phyloP scores from a whole-genome alignment of 2,113 vertebrate species.

The Proteles cristata region DNA sequence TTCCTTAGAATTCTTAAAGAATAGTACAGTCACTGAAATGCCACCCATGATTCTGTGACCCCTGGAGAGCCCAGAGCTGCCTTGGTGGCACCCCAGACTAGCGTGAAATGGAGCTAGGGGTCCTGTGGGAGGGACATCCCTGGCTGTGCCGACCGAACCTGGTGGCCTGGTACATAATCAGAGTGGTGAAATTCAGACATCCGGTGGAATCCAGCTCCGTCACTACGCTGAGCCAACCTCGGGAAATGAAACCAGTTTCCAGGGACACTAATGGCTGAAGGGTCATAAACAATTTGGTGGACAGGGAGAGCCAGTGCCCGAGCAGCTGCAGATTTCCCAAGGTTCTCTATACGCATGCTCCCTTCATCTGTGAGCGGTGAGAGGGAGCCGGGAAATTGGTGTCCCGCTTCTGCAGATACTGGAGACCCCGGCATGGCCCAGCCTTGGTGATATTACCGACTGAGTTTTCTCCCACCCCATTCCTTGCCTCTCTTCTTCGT shows the following conservation, averaged over 20 bases:
- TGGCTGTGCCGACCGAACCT: neutral
- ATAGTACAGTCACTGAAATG: neutral
- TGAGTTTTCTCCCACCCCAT: neutral
- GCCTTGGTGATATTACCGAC: neutral
- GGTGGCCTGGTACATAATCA: neutral
- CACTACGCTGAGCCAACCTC: neutral
- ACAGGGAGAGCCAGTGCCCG: neutral
- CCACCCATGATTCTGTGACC: neutral
- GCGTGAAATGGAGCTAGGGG: neutral
- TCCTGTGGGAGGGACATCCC: neutral
- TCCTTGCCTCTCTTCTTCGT: neutral
- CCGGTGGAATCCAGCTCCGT: neutral
- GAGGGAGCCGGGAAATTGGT: neutral
- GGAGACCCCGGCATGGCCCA: neutral
- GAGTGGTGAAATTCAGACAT: neutral
- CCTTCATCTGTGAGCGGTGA: neutral
- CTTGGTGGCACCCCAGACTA: neutral
- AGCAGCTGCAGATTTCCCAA: neutral
- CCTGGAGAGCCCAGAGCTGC: neutral
- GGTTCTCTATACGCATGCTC: neutral
- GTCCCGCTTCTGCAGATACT: neutral
- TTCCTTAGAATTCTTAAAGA: neutral
- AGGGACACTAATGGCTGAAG: neutral
- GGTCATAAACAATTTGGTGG: neutral
- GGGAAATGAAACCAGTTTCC: constrained; percentile 21